These are phyloP conservation scores for Formica aserva DNA, from an alignment of 2,888 invertebrate genomes.

Conservation along the genomic window DNA sequence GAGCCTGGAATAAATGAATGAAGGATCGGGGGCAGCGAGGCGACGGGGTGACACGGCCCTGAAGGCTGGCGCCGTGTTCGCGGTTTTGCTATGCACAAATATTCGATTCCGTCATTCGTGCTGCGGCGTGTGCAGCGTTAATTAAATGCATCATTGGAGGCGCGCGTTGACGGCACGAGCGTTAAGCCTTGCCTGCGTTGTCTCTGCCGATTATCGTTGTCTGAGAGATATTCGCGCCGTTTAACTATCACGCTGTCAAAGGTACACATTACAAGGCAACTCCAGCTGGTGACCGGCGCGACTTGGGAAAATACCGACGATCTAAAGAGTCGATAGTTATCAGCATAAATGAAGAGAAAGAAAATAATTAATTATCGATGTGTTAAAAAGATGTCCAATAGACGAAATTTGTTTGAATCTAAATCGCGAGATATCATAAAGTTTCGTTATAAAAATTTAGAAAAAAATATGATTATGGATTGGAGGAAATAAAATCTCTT, in stretches of 20 bases:
- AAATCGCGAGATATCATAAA: neutral
- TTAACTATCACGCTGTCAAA: constrained; percentile 21
- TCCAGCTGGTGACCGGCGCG: constrained; percentile 11
- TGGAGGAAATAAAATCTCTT: neutral
- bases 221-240: constrained; percentile 23
- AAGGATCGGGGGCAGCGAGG: constrained; percentile 4
- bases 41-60: constrained; percentile 31
- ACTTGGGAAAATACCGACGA: constrained; percentile 2
- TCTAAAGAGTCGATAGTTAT: neutral
- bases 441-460: neutral
- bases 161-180: constrained; percentile 44
- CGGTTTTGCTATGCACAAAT: constrained; percentile 56
- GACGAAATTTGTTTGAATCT: neutral
- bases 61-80: constrained; percentile 53
- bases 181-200: constrained; percentile 46
- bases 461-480: neutral
- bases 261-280: constrained; percentile 7
- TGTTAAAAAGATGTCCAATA: neutral
- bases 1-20: constrained; percentile 40
- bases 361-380: neutral
- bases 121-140: constrained; percentile 58
- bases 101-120: constrained; percentile 58
- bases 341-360: no score
- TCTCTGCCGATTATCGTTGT: constrained; percentile 52
- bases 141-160: constrained; percentile 56